phyloP scores from a whole-genome alignment of 2,113 vertebrate genomes.

The Callipepla californica region DNA sequence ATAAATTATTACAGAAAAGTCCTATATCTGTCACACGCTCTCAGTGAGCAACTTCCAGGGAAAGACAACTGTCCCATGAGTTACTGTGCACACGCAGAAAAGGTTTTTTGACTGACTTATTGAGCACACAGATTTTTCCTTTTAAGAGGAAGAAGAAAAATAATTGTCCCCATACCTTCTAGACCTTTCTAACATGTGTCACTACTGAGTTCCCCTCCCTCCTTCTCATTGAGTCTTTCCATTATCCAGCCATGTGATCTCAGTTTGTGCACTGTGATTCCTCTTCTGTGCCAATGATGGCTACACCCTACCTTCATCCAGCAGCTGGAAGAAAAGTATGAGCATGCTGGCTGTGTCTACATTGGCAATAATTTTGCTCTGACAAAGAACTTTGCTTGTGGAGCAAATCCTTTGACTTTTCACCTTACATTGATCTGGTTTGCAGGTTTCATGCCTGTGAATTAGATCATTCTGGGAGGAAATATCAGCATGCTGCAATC shows the following conservation, averaged over 20 bases:
- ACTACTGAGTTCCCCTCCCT: neutral
- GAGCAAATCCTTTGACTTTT: neutral
- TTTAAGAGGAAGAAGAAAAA: neutral
- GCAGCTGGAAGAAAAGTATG: neutral
- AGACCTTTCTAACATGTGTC: neutral
- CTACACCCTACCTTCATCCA: too few species aligned
- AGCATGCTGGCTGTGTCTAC: neutral
- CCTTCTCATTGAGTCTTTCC: neutral
- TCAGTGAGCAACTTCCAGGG: neutral
- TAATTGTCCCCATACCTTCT: neutral
- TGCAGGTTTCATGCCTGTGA: neutral
- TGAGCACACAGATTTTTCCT: neutral
- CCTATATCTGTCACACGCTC: slow-evolving; percentile 17
- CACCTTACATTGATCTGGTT: neutral
- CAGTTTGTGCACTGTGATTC: neutral
- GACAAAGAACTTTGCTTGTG: neutral
- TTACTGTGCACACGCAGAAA: neutral
- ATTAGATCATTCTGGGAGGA: neutral
- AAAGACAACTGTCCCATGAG: neutral
- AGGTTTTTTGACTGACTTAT: neutral
- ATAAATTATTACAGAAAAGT: slow-evolving; percentile 50
- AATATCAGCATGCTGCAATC: neutral
- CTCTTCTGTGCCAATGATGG: neutral
- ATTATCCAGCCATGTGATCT: neutral
- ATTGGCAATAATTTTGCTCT: neutral